Evolutionary conservation across 1,140 invertebrate genomes (phyloP).

Genomic region (Drosophila aff.): DNA sequence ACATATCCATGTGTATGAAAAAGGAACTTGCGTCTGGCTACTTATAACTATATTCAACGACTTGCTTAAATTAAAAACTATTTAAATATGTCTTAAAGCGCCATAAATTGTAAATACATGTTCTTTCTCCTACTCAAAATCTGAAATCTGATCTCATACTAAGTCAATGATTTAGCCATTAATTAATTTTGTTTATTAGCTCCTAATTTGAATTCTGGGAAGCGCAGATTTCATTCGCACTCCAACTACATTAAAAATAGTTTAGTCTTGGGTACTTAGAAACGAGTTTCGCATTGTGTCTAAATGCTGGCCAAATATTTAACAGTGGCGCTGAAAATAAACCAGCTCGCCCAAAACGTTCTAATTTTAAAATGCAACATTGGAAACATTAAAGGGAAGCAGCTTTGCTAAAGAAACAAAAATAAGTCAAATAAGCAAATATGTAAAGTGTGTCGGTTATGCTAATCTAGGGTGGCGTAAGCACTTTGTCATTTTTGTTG

Average conservation of each 20-base stretch:
- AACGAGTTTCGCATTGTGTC: constrained; percentile 44
- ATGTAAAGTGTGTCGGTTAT: constrained; percentile 64
- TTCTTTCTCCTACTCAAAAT: too few species aligned
- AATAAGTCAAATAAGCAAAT: constrained; percentile 22
- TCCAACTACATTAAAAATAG: constrained; percentile 6
- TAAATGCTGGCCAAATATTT: constrained; percentile 67
- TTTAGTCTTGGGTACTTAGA: constrained; percentile 9
- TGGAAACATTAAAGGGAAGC: constrained; percentile 29
- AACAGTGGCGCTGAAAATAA: constrained; percentile 53
- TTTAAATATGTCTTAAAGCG: background rate
- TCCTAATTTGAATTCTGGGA: constrained; percentile 11
- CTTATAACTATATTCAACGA: too few species aligned
- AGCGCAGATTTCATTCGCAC: background rate
- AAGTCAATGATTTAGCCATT: too few species aligned
- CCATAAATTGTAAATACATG: background rate
- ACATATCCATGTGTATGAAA: too few species aligned
- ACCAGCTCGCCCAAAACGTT: constrained; percentile 27
- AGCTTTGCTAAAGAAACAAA: constrained; percentile 25
- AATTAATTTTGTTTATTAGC: background rate
- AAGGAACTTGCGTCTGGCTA: too few species aligned
- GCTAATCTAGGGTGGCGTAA: constrained; percentile 47
- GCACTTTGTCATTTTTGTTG: constrained; percentile 27
- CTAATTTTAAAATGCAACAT: constrained; percentile 71
- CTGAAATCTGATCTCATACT: too few species aligned
- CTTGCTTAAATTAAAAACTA: too few species aligned